A percentile compares a stretch with the other conserved stretches of the same genome.
Conservation (phyloP, 2,888 invertebrate species). For the Germaria angustata region DNA sequence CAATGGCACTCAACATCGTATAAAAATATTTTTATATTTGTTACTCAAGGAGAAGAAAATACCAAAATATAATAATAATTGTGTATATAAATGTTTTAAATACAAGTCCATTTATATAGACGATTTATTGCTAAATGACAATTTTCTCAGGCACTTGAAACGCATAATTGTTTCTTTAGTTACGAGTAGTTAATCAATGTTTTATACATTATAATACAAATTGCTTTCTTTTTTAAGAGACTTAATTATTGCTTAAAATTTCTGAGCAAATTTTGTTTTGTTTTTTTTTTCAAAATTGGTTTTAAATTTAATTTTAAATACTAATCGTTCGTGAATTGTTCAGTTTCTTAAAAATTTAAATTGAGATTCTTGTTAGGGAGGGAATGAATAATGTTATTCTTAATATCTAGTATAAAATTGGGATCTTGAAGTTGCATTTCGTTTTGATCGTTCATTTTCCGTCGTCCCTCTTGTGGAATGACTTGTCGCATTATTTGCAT, state of each 20-base stretch:
- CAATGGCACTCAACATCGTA: constrained; percentile 65
- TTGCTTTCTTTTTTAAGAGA: neutral
- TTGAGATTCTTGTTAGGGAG: constrained; percentile 56
- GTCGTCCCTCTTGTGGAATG: constrained; percentile 58
- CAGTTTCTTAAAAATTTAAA: constrained; percentile 10
- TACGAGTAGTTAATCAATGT: neutral
- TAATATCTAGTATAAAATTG: constrained; percentile 74
- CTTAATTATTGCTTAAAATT: constrained; percentile 5
- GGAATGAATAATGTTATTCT: constrained; percentile 30
- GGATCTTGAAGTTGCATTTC: constrained; percentile 70
- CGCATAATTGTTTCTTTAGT: constrained; percentile 51
- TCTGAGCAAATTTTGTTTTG: constrained; percentile 52
- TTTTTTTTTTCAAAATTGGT: neutral
- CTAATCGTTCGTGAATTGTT: neutral
- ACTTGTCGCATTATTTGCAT: constrained; percentile 19
- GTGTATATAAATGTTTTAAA: constrained; percentile 31
- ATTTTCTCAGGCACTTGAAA: constrained; percentile 64
- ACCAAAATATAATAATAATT: neutral
- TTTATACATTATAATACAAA: constrained; percentile 44
- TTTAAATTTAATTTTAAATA: neutral
- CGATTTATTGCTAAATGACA: constrained; percentile 55
- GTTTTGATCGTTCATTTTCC: constrained; percentile 70
- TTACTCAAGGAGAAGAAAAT: neutral
- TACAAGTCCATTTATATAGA: constrained; percentile 24
- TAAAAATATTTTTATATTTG: constrained; percentile 53